Conservation (phyloP, 2,113 vertebrate species). For the human (Homo sapiens) region DNA sequence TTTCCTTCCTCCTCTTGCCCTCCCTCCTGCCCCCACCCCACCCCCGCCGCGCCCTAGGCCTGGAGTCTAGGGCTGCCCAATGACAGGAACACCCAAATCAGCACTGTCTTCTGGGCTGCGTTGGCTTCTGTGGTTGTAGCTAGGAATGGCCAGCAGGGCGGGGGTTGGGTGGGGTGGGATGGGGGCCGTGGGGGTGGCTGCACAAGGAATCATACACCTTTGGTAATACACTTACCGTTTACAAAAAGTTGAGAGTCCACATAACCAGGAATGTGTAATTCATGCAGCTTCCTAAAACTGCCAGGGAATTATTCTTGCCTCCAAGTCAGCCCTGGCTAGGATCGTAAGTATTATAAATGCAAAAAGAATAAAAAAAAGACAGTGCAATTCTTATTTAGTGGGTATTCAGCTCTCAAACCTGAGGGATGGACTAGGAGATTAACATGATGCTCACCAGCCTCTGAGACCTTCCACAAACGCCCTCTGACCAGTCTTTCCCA, state of each 20-base stretch:
- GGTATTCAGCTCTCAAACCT: neutral
- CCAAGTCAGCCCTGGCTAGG: neutral
- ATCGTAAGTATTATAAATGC: neutral
- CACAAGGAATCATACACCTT: too few relatives aligned
- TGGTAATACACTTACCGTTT: rapidly evolving
- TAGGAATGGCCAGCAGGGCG: neutral
- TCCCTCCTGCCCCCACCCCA: too few relatives aligned
- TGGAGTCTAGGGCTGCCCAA: neutral
- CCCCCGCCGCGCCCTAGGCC: neutral
- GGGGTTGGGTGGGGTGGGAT: too few relatives aligned
- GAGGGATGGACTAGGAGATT: neutral
- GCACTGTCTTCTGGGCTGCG: neutral
- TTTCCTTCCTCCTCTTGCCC: neutral
- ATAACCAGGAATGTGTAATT: neutral
- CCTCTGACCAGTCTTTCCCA: neutral
- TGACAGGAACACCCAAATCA: neutral
- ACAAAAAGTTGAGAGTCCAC: neutral
- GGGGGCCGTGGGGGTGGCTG: too few relatives aligned
- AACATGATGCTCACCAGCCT: neutral
- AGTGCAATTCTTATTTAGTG: neutral
- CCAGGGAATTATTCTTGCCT: neutral
- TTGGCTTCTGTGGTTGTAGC: neutral
- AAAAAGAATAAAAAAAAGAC: neutral
- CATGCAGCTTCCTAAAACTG: neutral
- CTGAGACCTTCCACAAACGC: neutral